Percentiles rank a stretch among this genome's conserved stretches.
phyloP scores from a whole-genome alignment of 2,888 invertebrate genomes.

The Morpho helenor region DNA sequence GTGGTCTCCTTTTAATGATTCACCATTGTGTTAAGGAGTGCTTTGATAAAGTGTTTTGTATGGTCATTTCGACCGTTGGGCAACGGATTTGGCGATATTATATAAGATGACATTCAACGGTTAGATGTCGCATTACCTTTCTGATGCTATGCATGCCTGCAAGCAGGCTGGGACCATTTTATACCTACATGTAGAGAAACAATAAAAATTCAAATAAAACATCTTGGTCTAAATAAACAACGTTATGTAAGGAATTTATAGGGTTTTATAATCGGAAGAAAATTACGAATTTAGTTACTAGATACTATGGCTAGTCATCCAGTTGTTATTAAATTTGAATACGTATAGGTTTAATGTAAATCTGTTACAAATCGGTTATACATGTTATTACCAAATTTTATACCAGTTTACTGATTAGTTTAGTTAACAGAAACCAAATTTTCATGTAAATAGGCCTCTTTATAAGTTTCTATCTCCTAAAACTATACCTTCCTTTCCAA shows the following conservation, averaged over 20 bases:
- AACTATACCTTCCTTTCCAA: too few species aligned
- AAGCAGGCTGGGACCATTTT: slow-evolving; percentile 7
- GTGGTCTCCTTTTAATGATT: slow-evolving; percentile 78
- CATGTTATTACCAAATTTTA: too few species aligned
- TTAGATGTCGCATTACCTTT: slow-evolving; percentile 29
- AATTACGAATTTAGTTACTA: too few species aligned
- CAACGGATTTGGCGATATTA: slow-evolving; percentile 73
- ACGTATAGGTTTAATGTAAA: too few species aligned
- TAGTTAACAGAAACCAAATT: too few species aligned
- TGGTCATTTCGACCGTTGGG: slow-evolving; percentile 69
- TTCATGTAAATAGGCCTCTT: too few species aligned
- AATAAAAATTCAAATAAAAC: slow-evolving; percentile 10
- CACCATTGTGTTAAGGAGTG: slow-evolving; percentile 58
- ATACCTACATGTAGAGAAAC: slow-evolving; percentile 4
- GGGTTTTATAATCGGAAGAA: neutral
- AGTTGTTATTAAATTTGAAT: too few species aligned
- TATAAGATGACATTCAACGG: slow-evolving; percentile 57
- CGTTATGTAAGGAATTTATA: slow-evolving; percentile 1
- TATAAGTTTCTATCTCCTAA: too few species aligned
- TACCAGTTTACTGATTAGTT: too few species aligned
- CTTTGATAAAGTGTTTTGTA: slow-evolving; percentile 67
- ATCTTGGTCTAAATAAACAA: slow-evolving; percentile 11
- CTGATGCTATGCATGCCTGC: slow-evolving; percentile 15
- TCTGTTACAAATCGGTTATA: too few species aligned
- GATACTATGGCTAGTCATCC: too few species aligned